Evolutionary conservation across 2,113 vertebrate species (phyloP).

Genomic region (Dascyllus trimaculatus): DNA sequence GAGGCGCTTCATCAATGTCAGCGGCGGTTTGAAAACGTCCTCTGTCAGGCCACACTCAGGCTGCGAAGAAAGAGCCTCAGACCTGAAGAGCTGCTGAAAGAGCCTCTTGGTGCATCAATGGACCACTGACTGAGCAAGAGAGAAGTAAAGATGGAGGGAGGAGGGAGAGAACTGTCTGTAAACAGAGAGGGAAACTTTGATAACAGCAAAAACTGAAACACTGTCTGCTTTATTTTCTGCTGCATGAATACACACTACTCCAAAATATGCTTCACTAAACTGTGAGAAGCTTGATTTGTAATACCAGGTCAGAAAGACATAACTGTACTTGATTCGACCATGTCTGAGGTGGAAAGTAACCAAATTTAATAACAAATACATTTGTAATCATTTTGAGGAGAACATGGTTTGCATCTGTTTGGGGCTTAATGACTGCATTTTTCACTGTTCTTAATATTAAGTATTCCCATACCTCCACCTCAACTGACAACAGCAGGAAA

Average conservation of each 20-base stretch:
- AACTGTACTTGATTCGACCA: too few relatives aligned
- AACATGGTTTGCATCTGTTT: too few relatives aligned
- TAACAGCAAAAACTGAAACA: not conserved
- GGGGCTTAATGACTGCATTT: too few relatives aligned
- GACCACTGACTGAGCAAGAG: slow-evolving; percentile 34
- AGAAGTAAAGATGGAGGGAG: slow-evolving; percentile 3
- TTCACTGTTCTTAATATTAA: too few relatives aligned
- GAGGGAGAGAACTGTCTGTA: slow-evolving; percentile 2
- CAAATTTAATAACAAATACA: too few relatives aligned
- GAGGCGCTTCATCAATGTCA: slow-evolving; percentile 74
- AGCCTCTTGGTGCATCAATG: slow-evolving; percentile 56
- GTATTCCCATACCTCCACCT: too few relatives aligned
- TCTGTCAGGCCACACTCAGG: slow-evolving; percentile 67
- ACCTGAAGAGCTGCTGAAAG: slow-evolving; percentile 66
- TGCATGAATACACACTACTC: not conserved
- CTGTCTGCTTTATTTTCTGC: not conserved
- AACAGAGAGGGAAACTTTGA: slow-evolving; percentile 16
- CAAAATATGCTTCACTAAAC: too few relatives aligned
- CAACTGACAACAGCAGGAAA: too few relatives aligned
- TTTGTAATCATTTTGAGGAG: too few relatives aligned
- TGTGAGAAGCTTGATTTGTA: too few relatives aligned
- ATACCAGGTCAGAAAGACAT: too few relatives aligned
- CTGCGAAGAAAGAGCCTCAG: slow-evolving; percentile 51
- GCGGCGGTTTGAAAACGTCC: slow-evolving; percentile 61
- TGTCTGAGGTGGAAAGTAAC: too few relatives aligned